Evolutionary conservation across 2,113 vertebrate species (phyloP).

Genomic region (Nothocercus julius): DNA sequence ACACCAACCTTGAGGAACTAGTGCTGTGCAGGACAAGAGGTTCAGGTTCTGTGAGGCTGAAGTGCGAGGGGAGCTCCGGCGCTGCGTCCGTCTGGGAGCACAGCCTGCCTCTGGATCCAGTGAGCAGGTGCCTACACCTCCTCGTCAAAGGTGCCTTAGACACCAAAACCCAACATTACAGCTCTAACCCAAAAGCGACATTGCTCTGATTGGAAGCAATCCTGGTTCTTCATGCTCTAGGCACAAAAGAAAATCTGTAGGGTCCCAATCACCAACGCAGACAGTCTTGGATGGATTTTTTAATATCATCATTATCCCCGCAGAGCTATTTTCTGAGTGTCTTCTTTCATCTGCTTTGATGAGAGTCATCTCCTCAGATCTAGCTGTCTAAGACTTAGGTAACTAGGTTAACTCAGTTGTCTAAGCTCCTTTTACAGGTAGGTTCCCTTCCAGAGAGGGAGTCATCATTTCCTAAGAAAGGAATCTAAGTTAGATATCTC

Average conservation of each 20-base stretch:
- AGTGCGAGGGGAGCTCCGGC: neutral
- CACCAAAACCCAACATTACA: neutral
- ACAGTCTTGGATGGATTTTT: neutral
- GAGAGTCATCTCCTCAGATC: neutral
- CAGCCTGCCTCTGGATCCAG: neutral
- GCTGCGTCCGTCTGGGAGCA: neutral
- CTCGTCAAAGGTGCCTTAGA: neutral
- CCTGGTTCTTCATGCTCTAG: neutral
- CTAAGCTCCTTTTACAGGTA: neutral
- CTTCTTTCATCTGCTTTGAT: neutral
- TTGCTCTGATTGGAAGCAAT: neutral
- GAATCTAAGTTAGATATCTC: neutral
- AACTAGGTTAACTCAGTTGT: neutral
- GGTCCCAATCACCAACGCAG: neutral
- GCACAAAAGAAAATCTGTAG: neutral
- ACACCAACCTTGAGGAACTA: neutral
- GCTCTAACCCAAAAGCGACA: neutral
- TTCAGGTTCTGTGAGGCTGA: neutral
- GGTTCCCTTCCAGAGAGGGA: neutral
- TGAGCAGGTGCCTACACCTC: fast-evolving
- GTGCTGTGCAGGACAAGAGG: neutral
- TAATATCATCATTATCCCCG: neutral
- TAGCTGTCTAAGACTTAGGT: neutral
- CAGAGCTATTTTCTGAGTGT: neutral
- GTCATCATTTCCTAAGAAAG: neutral